These are phyloP conservation scores for Melanostoma mellinum DNA, from an alignment of 2,888 invertebrate genomes.

Conservation along the genomic window DNA sequence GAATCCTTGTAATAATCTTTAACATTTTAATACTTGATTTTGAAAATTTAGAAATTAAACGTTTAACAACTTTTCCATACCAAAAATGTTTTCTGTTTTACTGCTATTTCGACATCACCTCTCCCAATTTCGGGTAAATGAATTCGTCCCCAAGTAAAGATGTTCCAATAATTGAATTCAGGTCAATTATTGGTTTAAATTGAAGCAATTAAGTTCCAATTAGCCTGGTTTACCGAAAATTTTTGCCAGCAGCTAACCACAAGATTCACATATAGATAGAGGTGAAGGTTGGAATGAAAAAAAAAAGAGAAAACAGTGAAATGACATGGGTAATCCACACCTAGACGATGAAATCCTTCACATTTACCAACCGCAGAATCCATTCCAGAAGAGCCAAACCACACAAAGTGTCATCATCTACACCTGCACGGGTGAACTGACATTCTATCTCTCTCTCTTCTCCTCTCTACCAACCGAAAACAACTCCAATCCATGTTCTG, in stretches of 20 bases:
- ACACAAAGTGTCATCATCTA: slow-evolving; percentile 22
- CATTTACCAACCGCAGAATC: slow-evolving; percentile 29
- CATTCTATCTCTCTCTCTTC: background rate
- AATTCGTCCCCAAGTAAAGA: no score
- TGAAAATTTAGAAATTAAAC: no score
- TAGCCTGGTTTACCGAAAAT: slow-evolving; percentile 3
- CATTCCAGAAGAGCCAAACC: slow-evolving; percentile 29
- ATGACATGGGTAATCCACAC: slow-evolving; percentile 37
- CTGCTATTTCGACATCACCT: no score
- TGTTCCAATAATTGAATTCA: background rate
- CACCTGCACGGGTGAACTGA: slow-evolving; percentile 14
- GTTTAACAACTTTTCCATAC: no score
- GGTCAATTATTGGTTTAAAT: slow-evolving; percentile 3
- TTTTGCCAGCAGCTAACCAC: slow-evolving; percentile 12
- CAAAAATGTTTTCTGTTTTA: no score
- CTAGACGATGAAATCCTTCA: slow-evolving; percentile 31
- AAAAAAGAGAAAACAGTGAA: slow-evolving; percentile 12
- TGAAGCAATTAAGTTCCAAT: slow-evolving; percentile 13
- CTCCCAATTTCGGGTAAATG: no score
- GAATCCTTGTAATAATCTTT: no score
- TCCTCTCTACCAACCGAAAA: background rate
- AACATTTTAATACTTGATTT: no score
- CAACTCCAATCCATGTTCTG: slow-evolving; percentile 28
- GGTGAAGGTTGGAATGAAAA: background rate
- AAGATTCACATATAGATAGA: background rate